Base-by-base conservation (phyloP, 2,113 vertebrate species). In the Notarius lentiginosus region DNA sequence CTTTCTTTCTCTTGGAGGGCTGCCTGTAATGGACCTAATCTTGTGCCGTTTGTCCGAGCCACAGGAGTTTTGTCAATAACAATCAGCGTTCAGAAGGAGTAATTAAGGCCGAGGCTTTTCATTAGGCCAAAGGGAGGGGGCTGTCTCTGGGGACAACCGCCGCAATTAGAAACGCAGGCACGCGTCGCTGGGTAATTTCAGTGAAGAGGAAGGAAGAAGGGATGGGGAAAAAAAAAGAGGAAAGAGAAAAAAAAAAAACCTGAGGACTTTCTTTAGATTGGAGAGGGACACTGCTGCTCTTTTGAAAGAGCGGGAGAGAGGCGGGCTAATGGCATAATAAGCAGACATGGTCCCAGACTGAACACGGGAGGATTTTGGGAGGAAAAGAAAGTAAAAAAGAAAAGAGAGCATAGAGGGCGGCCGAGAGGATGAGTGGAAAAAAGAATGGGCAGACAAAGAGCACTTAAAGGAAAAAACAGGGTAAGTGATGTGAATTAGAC, bases 11-110 rank as follows among this genome's bases (percentile, higher is more conserved):
- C 94, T 95, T 94, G 93, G 94, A 95, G 94, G 93, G 93, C 94
- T 94, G 94, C 93, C 95, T 96, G 95, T 95, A 96, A 96, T 96
- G 94, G 95, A 95, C 94, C 95, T 96, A 96, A 96, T 96, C 95
- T 96, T 90, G 92, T 92, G 94, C 94, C 95, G 95, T 96, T 96
- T 96, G 95, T 96, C 95, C 94, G 93, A 95, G 95, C 95, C 95
- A 95, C 95, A 95, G 94, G 95, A 96, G 95, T 96, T 96, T 95
- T 96, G 95, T 96, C 95, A 96, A 96, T 96, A 96, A 96, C 95
- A 96, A 96, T 96, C 95, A 96, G 95, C 94, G 95, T 95, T 96
- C 95, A 95, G 95, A 95, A 95, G 95, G 95, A 95, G 95, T 96
- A 96, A 96, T 96, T 96, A 96, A 96, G 95, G 95, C 95, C 95